These are phyloP conservation scores for Panopea generosa DNA, from an alignment of 2,888 invertebrate species.

Conservation along the genomic window DNA sequence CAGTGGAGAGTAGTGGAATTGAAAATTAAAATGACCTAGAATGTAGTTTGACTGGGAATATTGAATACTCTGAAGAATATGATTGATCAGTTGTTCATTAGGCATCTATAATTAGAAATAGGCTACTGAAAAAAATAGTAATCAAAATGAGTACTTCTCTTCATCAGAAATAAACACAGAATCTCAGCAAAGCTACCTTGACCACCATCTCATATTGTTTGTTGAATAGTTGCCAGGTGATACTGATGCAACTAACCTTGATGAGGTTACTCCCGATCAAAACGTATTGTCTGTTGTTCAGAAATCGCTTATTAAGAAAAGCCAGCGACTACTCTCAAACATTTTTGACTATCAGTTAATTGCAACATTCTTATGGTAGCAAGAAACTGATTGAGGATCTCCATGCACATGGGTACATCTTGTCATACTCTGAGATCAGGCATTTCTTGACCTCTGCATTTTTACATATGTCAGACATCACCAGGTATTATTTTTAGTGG, in stretches of 20 bases:
- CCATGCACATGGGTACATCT: neutral
- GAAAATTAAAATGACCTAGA: slow-evolving; percentile 1
- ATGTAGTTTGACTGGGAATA: neutral
- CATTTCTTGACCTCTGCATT: slow-evolving; percentile 16
- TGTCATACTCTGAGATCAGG: slow-evolving; percentile 7
- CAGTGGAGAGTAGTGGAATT: too few species aligned
- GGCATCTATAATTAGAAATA: neutral
- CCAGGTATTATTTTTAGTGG: neutral
- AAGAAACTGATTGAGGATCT: slow-evolving; percentile 13
- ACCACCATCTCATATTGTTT: slow-evolving; percentile 1
- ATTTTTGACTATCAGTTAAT: neutral
- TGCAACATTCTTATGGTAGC: slow-evolving; percentile 6
- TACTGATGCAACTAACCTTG: neutral
- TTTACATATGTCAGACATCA: slow-evolving; percentile 1
- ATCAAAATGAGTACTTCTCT: slow-evolving; percentile 14
- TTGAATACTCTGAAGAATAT: neutral
- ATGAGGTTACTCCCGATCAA: slow-evolving; percentile 6
- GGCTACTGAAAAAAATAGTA: neutral
- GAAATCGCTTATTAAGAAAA: slow-evolving; percentile 12
- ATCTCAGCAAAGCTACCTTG: slow-evolving; percentile 4
- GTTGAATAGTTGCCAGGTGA: slow-evolving; percentile 4
- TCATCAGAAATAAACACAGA: slow-evolving; percentile 7
- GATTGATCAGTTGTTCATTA: neutral
- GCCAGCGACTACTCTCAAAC: slow-evolving; percentile 11
- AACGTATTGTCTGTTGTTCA: slow-evolving; percentile 10